Percentiles rank a stretch among this genome's conserved stretches.
phyloP scores from a whole-genome alignment of 2,888 invertebrate species.

The Hymenopus coronatus region DNA sequence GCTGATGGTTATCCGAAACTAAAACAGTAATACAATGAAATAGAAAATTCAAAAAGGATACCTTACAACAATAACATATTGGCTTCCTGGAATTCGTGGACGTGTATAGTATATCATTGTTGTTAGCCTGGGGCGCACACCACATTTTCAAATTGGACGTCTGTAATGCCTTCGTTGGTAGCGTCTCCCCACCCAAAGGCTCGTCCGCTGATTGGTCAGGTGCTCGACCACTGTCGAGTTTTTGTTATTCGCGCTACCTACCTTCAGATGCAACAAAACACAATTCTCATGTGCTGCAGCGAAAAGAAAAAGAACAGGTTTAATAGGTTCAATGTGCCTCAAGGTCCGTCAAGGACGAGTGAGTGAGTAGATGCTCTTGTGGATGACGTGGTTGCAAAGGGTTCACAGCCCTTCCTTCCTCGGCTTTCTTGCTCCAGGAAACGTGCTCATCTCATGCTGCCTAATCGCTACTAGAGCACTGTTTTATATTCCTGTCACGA shows the following conservation, averaged over 20 bases:
- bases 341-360: conserved; percentile 31
- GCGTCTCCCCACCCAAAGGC: neutral
- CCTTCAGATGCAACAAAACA: neutral
- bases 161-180: neutral
- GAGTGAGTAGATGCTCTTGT: conserved; percentile 7
- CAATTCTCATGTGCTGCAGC: neutral
- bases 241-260: neutral
- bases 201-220: neutral
- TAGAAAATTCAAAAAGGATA: neutral
- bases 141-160: neutral
- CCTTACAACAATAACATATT: neutral
- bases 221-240: neutral
- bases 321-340: conserved; percentile 26
- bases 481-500: neutral
- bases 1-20: neutral
- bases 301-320: conserved; percentile 24
- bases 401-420: conserved; percentile 5
- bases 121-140: neutral
- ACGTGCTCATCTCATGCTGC: neutral
- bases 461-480: neutral
- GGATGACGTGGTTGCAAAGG: conserved; percentile 7
- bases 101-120: neutral
- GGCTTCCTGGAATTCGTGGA: neutral
- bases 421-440: neutral
- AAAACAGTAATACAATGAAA: neutral